These are phyloP conservation scores for Emydoidea blandingii DNA, from an alignment of 2,797 vertebrate genomes.

Conservation along the genomic window DNA sequence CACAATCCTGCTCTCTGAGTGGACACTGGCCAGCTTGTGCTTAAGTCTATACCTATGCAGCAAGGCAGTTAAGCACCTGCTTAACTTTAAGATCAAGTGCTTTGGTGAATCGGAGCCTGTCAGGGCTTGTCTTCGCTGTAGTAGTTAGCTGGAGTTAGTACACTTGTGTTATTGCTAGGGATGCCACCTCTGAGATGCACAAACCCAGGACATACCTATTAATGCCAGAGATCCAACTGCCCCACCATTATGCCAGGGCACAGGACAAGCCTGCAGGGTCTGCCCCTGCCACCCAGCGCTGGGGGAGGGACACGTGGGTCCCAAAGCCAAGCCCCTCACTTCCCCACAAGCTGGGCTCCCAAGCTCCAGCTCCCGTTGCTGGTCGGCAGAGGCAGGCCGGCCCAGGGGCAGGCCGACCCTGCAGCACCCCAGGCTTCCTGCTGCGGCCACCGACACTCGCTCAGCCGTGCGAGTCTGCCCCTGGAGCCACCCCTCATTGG, in stretches of 20 bases:
- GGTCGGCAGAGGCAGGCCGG: background rate
- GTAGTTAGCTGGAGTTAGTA: background rate
- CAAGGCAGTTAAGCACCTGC: background rate
- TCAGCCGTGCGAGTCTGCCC: background rate
- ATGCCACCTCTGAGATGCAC: background rate
- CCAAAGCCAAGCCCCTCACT: background rate
- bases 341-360: background rate
- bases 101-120: conserved; percentile 54
- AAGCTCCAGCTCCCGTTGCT: background rate
- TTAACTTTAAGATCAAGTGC: conserved; percentile 13
- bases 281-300: background rate
- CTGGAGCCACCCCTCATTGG: too few species aligned
- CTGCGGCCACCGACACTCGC: background rate
- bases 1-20: background rate
- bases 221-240: background rate
- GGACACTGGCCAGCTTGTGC: background rate
- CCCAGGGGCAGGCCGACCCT: background rate
- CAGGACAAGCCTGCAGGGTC: background rate
- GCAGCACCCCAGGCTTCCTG: background rate
- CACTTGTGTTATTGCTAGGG: background rate
- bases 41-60: conserved; percentile 33
- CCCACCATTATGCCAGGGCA: background rate
- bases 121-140: background rate
- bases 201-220: background rate
- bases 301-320: background rate